Conservation (phyloP, 2,888 invertebrate species). For the Perizoma flavofasciatum region DNA sequence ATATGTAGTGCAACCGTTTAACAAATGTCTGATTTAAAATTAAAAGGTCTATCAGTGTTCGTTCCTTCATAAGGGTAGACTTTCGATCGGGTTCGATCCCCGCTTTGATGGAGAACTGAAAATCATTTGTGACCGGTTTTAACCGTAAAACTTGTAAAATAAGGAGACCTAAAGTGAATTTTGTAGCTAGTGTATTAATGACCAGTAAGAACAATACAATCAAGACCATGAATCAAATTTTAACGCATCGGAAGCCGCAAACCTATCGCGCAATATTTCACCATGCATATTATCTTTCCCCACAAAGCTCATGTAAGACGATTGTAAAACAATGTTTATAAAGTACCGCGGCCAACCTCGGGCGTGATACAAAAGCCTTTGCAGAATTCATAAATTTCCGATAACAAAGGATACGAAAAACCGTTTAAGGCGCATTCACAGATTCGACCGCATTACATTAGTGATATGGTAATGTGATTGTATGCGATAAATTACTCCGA, state of each 20-base stretch:
- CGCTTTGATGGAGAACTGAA: too few species aligned
- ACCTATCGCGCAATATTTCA: slow-evolving; percentile 50
- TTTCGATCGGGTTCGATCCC: too few species aligned
- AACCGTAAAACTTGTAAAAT: too few species aligned
- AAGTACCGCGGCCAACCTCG: slow-evolving; percentile 55
- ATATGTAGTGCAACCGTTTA: not conserved
- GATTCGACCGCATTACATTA: slow-evolving; percentile 77
- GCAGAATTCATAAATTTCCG: slow-evolving; percentile 77
- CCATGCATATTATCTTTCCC: slow-evolving; percentile 46
- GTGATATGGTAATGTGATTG: slow-evolving; percentile 83
- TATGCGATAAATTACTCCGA: slow-evolving; percentile 78
- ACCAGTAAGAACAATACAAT: slow-evolving; percentile 10
- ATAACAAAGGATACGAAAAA: slow-evolving; percentile 78
- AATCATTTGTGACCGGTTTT: too few species aligned
- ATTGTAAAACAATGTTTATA: slow-evolving; percentile 70
- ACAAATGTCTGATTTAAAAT: slow-evolving; percentile 7
- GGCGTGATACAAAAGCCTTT: slow-evolving; percentile 70
- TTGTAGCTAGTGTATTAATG: not conserved
- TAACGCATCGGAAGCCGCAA: slow-evolving; percentile 41
- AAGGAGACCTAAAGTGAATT: too few species aligned
- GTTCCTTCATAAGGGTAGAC: too few species aligned
- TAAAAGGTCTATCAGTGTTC: not conserved
- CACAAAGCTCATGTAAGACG: slow-evolving; percentile 60
- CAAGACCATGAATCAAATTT: slow-evolving; percentile 25
- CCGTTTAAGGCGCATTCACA: slow-evolving; percentile 78